Evolutionary conservation across 92 coral and sea anemone genomes (phyloP), one percentile per base, ranked within the genome.

Genomic region (Paramuricea clavata): DNA sequence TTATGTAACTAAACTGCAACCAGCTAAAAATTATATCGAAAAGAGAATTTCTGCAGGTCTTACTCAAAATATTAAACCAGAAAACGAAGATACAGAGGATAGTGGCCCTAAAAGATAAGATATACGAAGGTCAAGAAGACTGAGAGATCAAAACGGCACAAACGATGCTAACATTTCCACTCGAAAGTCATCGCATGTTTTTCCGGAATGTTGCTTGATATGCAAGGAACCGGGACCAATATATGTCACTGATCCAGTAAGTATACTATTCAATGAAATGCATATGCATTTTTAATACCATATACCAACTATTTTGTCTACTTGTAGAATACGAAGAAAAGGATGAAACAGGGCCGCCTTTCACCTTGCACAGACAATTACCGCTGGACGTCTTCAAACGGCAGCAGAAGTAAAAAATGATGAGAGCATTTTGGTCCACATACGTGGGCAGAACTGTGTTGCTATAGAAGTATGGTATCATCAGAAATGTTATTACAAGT

Each of bases 1-100:
- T 70, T 44, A n/a, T n/a, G n/a, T n/a, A n/a, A 70, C 76, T 26
- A 70, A 70, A 70, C 76, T 70, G 76, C 76, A 70, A 70, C 76
- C 8, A 70, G 76, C 76, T 19, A 34, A 41, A 31, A 28, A 70
- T 70, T 33, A 6, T 70, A 70, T 7, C 47, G 50, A 70, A 70
- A 70, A 70, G 76, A 70, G 47, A 70, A 70, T 33, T 70, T 70
- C 76, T 70, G 19, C 76, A 70, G 13, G 76, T 34, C 19, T 41
- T 70, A 5, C 76, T 31, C 49, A 70, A 70, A 70, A 19, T n/a
- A n/a, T n/a, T 50, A 70, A 31, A 4, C 49, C 76, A 28, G 13
- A 70, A 70, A 70, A 70, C 76, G 47, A 70, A 70, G 76, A 31
- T 30, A 12, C 19, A 44, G 76, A 70, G 76, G 11, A 34, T 34